Percentiles rank a stretch among this genome's conserved stretches.
These are phyloP conservation scores for Melanocharis versteri DNA, from an alignment of 2,113 vertebrate species.

Conservation along the genomic window DNA sequence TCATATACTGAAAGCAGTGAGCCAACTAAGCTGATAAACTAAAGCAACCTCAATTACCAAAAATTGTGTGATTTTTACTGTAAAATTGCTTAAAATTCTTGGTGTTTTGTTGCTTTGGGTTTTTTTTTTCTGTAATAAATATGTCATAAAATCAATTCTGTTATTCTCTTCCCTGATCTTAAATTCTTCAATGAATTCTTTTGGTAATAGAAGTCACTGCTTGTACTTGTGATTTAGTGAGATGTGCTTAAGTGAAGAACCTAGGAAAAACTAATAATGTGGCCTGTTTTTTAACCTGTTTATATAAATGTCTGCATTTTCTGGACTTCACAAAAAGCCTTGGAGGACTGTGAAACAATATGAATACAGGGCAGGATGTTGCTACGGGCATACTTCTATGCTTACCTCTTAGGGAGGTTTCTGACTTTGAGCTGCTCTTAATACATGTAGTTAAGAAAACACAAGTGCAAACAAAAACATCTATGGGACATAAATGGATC, in stretches of 20 bases:
- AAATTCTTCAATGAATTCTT: neutral
- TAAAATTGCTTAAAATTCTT: neutral
- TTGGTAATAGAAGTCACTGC: neutral
- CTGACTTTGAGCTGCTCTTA: neutral
- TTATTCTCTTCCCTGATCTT: neutral
- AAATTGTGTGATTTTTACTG: neutral
- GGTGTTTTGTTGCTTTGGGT: accelerated
- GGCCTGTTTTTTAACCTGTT: neutral
- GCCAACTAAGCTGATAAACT: neutral
- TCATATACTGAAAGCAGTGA: neutral
- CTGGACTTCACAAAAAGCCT: neutral
- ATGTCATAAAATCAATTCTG: neutral
- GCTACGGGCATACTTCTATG: neutral
- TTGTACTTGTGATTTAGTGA: neutral
- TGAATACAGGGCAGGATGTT: neutral
- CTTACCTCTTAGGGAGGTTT: neutral
- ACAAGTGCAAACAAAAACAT: neutral
- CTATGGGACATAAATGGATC: neutral
- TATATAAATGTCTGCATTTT: neutral
- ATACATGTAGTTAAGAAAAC: neutral
- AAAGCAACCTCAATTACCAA: neutral
- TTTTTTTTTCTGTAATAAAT: neutral
- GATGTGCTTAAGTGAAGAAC: neutral
- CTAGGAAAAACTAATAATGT: neutral
- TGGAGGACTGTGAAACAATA: neutral